Percentiles rank a stretch among this genome's conserved stretches.
phyloP scores from a whole-genome alignment of 1,140 invertebrate species.

The Harlomillsia oculata region DNA sequence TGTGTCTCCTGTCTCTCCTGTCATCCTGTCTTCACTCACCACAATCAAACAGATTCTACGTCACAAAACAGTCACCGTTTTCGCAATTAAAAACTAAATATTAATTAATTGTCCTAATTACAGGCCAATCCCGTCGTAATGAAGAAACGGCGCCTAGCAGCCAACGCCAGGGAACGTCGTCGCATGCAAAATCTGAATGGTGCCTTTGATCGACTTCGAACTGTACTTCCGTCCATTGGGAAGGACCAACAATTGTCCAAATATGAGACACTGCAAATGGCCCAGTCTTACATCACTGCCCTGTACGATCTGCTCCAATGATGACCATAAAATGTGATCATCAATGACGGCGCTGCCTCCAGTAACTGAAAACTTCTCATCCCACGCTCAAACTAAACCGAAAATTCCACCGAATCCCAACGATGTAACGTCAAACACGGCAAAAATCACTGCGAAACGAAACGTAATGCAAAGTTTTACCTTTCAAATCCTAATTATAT shows the following conservation, averaged over 20 bases:
- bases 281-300: conserved; percentile 86
- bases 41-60: neutral
- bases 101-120: neutral
- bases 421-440: no score
- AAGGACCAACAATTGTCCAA: conserved; percentile 89
- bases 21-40: neutral
- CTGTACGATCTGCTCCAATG: conserved; percentile 69
- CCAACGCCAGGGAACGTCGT: conserved; percentile 81
- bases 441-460: no score
- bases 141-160: conserved; percentile 71
- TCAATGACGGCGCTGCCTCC: no score
- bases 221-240: conserved; percentile 78
- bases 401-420: no score
- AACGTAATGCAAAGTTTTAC: no score
- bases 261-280: conserved; percentile 95
- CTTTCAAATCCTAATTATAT: no score
- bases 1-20: neutral
- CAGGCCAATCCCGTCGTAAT: conserved; percentile 65
- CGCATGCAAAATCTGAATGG: conserved; percentile 91
- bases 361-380: no score
- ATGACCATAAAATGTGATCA: no score
- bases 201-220: conserved; percentile 80
- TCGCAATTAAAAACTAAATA: neutral
- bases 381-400: no score
- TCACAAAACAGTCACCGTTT: neutral